Conservation (phyloP, 1,140 invertebrate species). For the Drosophila sturtevanti region DNA sequence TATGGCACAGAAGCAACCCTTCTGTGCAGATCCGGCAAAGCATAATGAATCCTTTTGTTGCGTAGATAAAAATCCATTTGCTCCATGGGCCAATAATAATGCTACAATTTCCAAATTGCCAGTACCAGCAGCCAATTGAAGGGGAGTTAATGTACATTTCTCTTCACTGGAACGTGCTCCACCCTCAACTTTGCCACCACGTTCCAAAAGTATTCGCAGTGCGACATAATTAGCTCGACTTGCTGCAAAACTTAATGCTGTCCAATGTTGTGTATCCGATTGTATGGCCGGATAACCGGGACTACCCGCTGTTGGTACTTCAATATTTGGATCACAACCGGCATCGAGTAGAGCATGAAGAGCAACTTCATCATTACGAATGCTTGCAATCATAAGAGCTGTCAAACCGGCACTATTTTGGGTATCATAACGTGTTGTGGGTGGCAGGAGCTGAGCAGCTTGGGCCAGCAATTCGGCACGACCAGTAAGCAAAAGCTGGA, state of each 20-base stretch:
- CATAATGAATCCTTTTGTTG: constrained; percentile 91
- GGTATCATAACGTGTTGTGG: constrained; percentile 88
- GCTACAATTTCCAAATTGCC: constrained; percentile 92
- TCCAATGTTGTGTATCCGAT: constrained; percentile 91
- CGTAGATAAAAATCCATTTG: constrained; percentile 93
- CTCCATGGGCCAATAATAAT: constrained; percentile 90
- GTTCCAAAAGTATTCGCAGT: constrained; percentile 87
- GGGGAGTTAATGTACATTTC: constrained; percentile 92
- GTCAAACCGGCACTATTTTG: constrained; percentile 91
- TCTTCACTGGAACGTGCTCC: constrained; percentile 91
- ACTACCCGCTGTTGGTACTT: constrained; percentile 84
- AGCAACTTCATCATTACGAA: constrained; percentile 90
- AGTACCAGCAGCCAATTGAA: constrained; percentile 92
- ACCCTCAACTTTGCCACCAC: constrained; percentile 93
- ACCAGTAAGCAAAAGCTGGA: constrained; percentile 87
- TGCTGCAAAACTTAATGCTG: constrained; percentile 88
- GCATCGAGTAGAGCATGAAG: constrained; percentile 89
- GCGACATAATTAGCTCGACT: constrained; percentile 85
- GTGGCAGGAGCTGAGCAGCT: constrained; percentile 89
- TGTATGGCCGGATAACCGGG: constrained; percentile 84
- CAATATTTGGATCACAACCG: constrained; percentile 89
- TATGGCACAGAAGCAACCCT: constrained; percentile 92
- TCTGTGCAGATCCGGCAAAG: constrained; percentile 92
- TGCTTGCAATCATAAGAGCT: constrained; percentile 91
- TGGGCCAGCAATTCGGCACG: constrained; percentile 90